Conservation (phyloP, 1,140 invertebrate genomes). For the Achatina immaculata region DNA sequence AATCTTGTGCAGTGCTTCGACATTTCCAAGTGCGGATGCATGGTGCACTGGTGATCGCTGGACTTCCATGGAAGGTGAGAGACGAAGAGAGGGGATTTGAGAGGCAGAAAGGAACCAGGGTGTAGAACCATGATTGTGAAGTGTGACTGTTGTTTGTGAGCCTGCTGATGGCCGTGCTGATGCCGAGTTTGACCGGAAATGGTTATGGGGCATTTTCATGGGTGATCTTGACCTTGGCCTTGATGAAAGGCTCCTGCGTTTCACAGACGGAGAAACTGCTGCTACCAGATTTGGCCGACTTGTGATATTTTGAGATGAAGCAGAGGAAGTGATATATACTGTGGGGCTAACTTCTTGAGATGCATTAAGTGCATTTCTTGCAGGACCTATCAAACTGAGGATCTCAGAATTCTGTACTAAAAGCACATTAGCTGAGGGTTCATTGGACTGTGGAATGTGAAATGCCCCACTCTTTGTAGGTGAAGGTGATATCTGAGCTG, state of each 20-base stretch:
- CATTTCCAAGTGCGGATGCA: conserved; percentile 55
- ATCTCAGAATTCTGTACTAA: no score
- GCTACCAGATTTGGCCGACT: background rate
- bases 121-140: background rate
- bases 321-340: background rate
- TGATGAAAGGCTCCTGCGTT: conserved; percentile 11
- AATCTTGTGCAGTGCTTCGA: conserved; percentile 51
- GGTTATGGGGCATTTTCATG: background rate
- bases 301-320: background rate
- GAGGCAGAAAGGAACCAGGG: conserved; percentile 37
- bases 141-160: background rate
- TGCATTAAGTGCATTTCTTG: background rate
- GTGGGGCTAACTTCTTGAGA: background rate
- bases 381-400: background rate
- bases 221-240: conserved; percentile 23
- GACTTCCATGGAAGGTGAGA: conserved; percentile 39
- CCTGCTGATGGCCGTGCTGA: conserved; percentile 17
- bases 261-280: background rate
- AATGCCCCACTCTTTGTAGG: background rate
- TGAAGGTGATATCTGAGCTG: background rate
- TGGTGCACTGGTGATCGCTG: conserved; percentile 52
- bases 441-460: conserved; percentile 1
- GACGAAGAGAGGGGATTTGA: conserved; percentile 22
- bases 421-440: background rate
- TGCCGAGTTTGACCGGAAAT: conserved; percentile 4